A percentile compares a stretch with the other conserved stretches of the same genome.
phyloP scores from a whole-genome alignment of 2,888 invertebrate species.

The Acrobasis repandana region DNA sequence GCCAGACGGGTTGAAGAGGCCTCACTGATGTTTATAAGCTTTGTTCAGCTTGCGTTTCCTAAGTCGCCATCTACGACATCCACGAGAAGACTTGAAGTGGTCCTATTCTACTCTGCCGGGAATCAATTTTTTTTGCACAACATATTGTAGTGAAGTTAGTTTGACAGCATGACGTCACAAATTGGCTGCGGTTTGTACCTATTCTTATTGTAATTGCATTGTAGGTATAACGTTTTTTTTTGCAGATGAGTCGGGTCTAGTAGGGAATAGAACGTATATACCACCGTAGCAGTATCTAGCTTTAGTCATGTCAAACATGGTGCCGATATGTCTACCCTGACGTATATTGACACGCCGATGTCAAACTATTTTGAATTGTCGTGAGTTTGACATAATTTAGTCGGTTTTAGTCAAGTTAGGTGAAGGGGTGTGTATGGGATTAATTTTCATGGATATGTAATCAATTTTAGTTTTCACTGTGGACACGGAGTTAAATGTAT shows the following conservation, averaged over 20 bases:
- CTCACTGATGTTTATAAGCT: too few species aligned
- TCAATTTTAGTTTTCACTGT: not conserved
- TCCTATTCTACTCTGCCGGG: too few species aligned
- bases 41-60: too few species aligned
- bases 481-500: not conserved
- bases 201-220: too few species aligned
- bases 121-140: too few species aligned
- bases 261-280: constrained; percentile 23
- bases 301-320: constrained; percentile 14
- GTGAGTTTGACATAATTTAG: not conserved
- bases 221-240: too few species aligned
- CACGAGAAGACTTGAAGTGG: too few species aligned
- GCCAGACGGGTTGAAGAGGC: too few species aligned
- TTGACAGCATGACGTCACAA: too few species aligned
- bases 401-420: not conserved
- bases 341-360: not conserved
- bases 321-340: not conserved
- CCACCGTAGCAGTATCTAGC: constrained; percentile 27
- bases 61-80: too few species aligned
- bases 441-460: not conserved
- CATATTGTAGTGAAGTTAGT: too few species aligned
- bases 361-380: not conserved
- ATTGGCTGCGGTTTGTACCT: too few species aligned
- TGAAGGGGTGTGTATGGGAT: not conserved
- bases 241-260: constrained; percentile 18